These are phyloP conservation scores for Chionoecetes opilio DNA, from an alignment of 1,140 invertebrate genomes.

Conservation along the genomic window DNA sequence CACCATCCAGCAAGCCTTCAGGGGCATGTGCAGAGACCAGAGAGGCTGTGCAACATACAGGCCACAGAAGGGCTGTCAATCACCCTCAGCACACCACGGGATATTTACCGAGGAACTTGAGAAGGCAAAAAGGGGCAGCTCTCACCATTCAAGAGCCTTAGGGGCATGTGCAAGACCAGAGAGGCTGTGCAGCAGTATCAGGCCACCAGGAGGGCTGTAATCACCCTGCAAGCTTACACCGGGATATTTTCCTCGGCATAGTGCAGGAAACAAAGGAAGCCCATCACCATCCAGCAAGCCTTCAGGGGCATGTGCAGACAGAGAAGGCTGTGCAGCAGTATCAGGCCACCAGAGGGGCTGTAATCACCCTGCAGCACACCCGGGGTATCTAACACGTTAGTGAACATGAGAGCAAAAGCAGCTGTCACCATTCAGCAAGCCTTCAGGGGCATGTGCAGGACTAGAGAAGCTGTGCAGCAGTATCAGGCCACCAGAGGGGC, in stretches of 20 bases:
- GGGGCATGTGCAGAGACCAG: not conserved
- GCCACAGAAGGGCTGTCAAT: conserved; percentile 1
- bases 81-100: not conserved
- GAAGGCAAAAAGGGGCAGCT: not conserved
- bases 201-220: conserved; percentile 20
- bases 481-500: conserved; percentile 41
- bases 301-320: not conserved
- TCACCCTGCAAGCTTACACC: conserved; percentile 45
- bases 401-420: not conserved
- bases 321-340: not conserved
- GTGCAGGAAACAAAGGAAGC: not conserved
- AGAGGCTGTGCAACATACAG: not conserved
- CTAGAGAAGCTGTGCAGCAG: conserved; percentile 3
- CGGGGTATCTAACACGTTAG: not conserved
- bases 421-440: conserved; percentile 58
- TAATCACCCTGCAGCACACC: not conserved
- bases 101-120: conserved; percentile 27
- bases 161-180: not conserved
- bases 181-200: conserved; percentile 37
- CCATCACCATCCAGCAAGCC: conserved; percentile 17
- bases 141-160: not conserved
- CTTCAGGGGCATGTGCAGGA: conserved; percentile 4
- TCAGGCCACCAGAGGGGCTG: not conserved
- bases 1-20: conserved; percentile 52
- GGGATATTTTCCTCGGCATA: conserved; percentile 34